Evolutionary conservation across 2,113 vertebrate species (phyloP).

Genomic region (Hirundichthys speculiger): DNA sequence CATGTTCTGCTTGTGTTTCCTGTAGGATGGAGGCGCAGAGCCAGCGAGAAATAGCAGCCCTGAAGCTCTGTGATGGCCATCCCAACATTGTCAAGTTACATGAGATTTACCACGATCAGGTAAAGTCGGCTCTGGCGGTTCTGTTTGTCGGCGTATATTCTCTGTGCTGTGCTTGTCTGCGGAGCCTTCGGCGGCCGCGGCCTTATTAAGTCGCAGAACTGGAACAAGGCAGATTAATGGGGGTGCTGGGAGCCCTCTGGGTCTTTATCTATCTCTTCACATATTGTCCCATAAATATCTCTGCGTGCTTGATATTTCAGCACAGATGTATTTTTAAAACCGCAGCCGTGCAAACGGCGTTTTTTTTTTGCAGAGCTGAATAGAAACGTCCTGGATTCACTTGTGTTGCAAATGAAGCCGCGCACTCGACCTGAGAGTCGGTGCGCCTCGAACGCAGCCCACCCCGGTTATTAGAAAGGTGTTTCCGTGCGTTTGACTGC

Average conservation of each 20-base stretch:
- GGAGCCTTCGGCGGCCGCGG: slow-evolving; percentile 23
- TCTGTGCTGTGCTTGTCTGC: slow-evolving; percentile 10
- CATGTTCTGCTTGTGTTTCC: slow-evolving; percentile 32
- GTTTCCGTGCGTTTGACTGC: slow-evolving; percentile 49
- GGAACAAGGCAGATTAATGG: slow-evolving; percentile 63
- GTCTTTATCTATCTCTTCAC: slow-evolving; percentile 28
- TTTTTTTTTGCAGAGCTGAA: slow-evolving; percentile 22
- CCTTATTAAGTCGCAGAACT: slow-evolving; percentile 61
- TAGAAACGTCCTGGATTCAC: slow-evolving; percentile 40
- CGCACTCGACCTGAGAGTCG: slow-evolving; percentile 35
- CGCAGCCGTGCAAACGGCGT: slow-evolving; percentile 45
- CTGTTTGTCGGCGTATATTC: neutral
- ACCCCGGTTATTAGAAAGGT: slow-evolving; percentile 26
- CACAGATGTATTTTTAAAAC: slow-evolving; percentile 43
- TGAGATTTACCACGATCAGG: slow-evolving; percentile 97
- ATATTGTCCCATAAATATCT: slow-evolving; percentile 48
- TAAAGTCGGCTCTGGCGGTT: slow-evolving; percentile 49
- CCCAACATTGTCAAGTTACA: slow-evolving; percentile 96
- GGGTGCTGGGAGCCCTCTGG: slow-evolving; percentile 33
- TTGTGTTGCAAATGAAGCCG: slow-evolving; percentile 38
- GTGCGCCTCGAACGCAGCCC: slow-evolving; percentile 29
- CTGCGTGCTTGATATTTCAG: slow-evolving; percentile 35
- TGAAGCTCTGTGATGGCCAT: slow-evolving; percentile 95
- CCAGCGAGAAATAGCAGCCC: slow-evolving; percentile 93
- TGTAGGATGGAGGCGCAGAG: slow-evolving; percentile 96